Base-by-base conservation (phyloP, 2,113 vertebrate genomes). In the Rhinogobius similis region DNA sequence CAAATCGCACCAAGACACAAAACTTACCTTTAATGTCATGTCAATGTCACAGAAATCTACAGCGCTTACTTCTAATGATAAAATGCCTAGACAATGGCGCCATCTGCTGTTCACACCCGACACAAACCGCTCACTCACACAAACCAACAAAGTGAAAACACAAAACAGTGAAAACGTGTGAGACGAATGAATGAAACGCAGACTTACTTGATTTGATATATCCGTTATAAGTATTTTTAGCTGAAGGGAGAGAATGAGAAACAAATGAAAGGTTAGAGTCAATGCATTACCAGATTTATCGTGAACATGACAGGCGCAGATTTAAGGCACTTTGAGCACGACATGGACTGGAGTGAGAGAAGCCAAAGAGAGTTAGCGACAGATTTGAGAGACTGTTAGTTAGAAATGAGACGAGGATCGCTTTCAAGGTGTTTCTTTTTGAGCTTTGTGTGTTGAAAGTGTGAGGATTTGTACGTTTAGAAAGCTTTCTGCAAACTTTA, bases 201-300 rank as follows among this genome's bases (percentile, higher is more conserved):
- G 77, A 94, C 93, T 94, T 93, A 94, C 94, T 93, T 93, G 94
- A 91, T 87, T 93, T 94, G 90, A 94, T 94, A 89, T 91, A 93
- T 93, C 94, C 94, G 67, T 94, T 94, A 91, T 93, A 94, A 89
- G 86, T 93, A 92, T 91, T 94, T 90, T 94, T 94, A 87, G 93
- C 94, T 94, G 90, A 29, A 36, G 55, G 87, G 88, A 41, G 71
- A 85, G 81, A 92, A 92, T 73, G 80, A 72, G 79, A 93, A 76
- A 91, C 77, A 91, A 61, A 89, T 85, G 84, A 87, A 46, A 86
- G 76, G 87, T 92, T 90, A 92, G 70, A 82, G n/a, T 38, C 18
- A 61, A 11, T n/a, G 18, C 20, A 10, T 20, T 5, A 36, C 9
- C 6, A 11, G 14, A 29, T 16, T 24, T 58, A 18, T 56, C 27